phyloP scores from a whole-genome alignment of 2,888 invertebrate genomes.

The Agrochola circellaris region DNA sequence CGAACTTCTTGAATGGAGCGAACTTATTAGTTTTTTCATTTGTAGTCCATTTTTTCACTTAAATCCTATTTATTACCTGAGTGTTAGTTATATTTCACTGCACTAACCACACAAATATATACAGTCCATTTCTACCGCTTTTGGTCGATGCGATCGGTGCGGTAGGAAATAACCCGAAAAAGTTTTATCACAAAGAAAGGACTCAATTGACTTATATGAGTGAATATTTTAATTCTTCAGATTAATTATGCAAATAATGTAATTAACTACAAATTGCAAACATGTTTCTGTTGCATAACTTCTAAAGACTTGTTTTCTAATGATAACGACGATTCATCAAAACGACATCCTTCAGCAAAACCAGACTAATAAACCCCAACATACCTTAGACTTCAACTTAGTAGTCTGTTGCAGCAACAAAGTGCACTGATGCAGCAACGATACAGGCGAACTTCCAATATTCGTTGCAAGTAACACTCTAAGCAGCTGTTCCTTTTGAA shows the following conservation, averaged over 20 bases:
- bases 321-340: background rate
- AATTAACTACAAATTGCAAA: background rate
- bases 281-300: background rate
- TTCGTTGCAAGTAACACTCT: conserved; percentile 97
- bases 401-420: conserved; percentile 95
- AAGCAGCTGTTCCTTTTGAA: conserved; percentile 97
- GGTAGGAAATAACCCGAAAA: background rate
- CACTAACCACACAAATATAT: too few species aligned
- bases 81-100: too few species aligned
- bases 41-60: too few species aligned
- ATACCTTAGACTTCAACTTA: conserved; percentile 94
- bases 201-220: too few species aligned
- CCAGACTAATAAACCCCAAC: conserved; percentile 3
- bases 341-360: background rate
- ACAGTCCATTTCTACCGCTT: too few species aligned
- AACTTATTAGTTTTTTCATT: too few species aligned
- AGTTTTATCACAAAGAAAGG: too few species aligned
- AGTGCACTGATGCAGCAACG: conserved; percentile 97
- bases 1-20: too few species aligned
- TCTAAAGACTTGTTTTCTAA: background rate
- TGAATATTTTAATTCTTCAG: too few species aligned
- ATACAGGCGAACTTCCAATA: conserved; percentile 95
- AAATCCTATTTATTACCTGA: too few species aligned
- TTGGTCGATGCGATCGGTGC: background rate
- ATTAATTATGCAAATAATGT: background rate